Percentiles rank a stretch among this genome's conserved stretches.
These are phyloP conservation scores for Phoeniculus purpureus DNA, from an alignment of 2,797 vertebrate species.

Conservation along the genomic window DNA sequence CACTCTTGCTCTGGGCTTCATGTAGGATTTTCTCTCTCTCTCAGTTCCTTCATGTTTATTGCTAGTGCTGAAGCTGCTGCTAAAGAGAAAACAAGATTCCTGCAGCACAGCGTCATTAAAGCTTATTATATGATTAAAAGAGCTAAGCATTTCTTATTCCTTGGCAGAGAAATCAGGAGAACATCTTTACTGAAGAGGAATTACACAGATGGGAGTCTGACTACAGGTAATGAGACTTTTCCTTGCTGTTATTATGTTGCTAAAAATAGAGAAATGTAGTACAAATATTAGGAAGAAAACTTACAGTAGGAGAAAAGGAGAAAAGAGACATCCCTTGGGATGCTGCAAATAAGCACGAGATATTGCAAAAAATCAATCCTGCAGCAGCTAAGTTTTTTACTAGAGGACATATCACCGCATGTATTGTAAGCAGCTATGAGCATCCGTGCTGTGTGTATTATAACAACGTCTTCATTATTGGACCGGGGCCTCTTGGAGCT, in stretches of 20 bases:
- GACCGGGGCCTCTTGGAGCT: not conserved
- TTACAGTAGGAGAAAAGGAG: not conserved
- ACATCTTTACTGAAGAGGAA: not conserved
- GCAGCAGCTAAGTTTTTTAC: not conserved
- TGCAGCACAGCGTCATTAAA: not conserved
- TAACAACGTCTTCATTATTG: slow-evolving; percentile 47
- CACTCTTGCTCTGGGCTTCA: not conserved
- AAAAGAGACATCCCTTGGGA: not conserved
- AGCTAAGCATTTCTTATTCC: not conserved
- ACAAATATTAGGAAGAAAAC: slow-evolving; percentile 21
- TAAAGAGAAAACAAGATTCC: not conserved
- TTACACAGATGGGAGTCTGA: not conserved
- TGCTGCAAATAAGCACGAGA: not conserved
- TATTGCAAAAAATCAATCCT: slow-evolving; percentile 10
- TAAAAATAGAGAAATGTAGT: slow-evolving; percentile 15
- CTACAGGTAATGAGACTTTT: slow-evolving; percentile 1
- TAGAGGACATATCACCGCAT: not conserved
- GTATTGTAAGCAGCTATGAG: slow-evolving; percentile 22
- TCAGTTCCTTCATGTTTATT: not conserved
- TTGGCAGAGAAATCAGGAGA: not conserved
- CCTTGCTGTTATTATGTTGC: not conserved
- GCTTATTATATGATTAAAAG: not conserved
- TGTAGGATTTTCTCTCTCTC: not conserved
- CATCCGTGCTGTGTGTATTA: slow-evolving; percentile 34
- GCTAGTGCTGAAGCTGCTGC: not conserved